A percentile compares a stretch with the other conserved stretches of the same genome.
These are phyloP conservation scores for Malacosoma neustria DNA, from an alignment of 2,888 invertebrate genomes.

Conservation along the genomic window DNA sequence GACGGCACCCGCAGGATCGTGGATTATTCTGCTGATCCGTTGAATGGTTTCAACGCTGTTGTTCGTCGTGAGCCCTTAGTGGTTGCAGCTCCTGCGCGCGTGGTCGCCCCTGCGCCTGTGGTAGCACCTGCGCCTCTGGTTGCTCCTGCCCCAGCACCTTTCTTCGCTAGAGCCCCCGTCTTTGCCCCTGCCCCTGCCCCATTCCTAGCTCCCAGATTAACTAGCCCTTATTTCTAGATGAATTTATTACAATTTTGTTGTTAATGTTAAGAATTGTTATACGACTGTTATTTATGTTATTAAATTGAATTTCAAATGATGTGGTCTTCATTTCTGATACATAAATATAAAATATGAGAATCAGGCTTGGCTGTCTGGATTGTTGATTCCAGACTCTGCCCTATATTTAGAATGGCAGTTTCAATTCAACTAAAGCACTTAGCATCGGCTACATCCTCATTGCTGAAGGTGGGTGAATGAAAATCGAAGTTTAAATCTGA, in stretches of 20 bases:
- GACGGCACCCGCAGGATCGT: conserved; percentile 74
- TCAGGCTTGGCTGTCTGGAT: no score
- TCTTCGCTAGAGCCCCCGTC: conserved; percentile 22
- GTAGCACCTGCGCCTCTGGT: conserved; percentile 31
- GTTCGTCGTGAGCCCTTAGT: conserved; percentile 70
- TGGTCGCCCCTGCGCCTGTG: conserved; percentile 32
- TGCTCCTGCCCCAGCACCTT: conserved; percentile 23
- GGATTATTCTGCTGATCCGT: conserved; percentile 70
- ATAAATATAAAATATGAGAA: no score
- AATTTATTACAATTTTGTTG: conserved; percentile 66
- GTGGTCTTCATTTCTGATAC: no score
- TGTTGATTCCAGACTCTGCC: no score
- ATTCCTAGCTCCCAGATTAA: conserved; percentile 38
- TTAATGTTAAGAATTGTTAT: conserved; percentile 44
- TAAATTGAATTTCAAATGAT: conserved; percentile 30
- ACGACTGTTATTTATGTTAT: conserved; percentile 60
- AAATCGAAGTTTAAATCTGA: no score
- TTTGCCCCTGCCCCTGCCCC: conserved; percentile 30
- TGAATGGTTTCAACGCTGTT: conserved; percentile 75
- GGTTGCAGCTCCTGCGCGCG: conserved; percentile 29
- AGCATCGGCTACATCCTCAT: no score
- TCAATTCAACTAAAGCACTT: no score
- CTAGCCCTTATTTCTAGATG: conserved; percentile 57
- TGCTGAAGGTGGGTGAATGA: no score
- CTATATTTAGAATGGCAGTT: no score